Evolutionary conservation across 1,140 invertebrate genomes (phyloP).

Genomic region (Solenopsis fugax): DNA sequence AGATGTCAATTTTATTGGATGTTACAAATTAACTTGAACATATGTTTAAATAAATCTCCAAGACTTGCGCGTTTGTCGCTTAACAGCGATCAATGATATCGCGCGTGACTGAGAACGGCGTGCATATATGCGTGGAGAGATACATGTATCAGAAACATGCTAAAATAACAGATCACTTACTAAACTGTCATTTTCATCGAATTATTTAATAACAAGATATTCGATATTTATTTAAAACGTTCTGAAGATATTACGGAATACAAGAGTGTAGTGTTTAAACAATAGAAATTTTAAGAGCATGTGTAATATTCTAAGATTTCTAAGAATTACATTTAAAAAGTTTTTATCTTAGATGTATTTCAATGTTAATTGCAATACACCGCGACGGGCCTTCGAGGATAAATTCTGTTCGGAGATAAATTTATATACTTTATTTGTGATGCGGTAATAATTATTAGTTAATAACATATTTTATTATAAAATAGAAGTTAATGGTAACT

Average conservation of each 20-base stretch:
- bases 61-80: conserved; percentile 27
- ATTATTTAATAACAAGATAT: conserved; percentile 5
- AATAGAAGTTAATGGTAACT: conserved; percentile 73
- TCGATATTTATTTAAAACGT: conserved; percentile 4
- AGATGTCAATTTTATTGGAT: conserved; percentile 12
- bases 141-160: neutral
- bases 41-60: conserved; percentile 28
- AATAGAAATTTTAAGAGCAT: neutral
- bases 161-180: neutral
- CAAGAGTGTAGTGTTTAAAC: neutral
- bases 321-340: neutral
- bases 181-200: neutral
- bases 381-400: neutral
- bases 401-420: conserved; percentile 50
- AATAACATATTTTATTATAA: conserved; percentile 74
- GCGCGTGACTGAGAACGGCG: conserved; percentile 2
- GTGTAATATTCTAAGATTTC: conserved; percentile 1
- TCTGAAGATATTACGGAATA: neutral
- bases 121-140: neutral
- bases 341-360: neutral
- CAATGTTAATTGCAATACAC: neutral
- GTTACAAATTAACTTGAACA: conserved; percentile 12
- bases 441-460: conserved; percentile 69
- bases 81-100: conserved; percentile 36
- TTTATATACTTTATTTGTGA: conserved; percentile 66